phyloP scores from a whole-genome alignment of 2,888 invertebrate genomes.

The Oeneis ivallda region DNA sequence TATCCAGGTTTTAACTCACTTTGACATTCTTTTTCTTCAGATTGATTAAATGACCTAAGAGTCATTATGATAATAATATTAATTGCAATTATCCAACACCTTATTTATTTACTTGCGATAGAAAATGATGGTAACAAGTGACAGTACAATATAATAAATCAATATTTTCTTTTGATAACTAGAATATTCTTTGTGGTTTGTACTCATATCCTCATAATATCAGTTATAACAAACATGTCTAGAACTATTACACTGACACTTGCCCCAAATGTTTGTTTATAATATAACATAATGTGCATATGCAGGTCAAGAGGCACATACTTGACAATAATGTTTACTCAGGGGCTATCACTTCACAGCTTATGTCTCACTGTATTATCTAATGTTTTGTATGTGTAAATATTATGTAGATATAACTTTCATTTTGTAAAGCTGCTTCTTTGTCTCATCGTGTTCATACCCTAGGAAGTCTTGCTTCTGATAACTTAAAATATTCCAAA shows the following conservation, averaged over 20 bases:
- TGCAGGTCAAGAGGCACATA: slow-evolving; percentile 39
- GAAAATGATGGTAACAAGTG: background rate
- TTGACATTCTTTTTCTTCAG: background rate
- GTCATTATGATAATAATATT: background rate
- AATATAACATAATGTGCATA: slow-evolving; percentile 47
- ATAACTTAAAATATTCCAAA: background rate
- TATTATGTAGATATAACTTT: slow-evolving; percentile 7
- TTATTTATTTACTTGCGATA: background rate
- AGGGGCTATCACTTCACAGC: slow-evolving; percentile 29
- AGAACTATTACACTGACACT: slow-evolving; percentile 40
- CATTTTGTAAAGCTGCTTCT: slow-evolving; percentile 8
- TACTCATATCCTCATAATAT: slow-evolving; percentile 18
- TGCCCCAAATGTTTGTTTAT: slow-evolving; percentile 48
- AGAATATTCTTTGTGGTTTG: background rate
- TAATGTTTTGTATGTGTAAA: slow-evolving; percentile 20
- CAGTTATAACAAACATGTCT: slow-evolving; percentile 35
- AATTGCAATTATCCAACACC: background rate
- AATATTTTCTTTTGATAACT: background rate
- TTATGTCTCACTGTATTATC: slow-evolving; percentile 16
- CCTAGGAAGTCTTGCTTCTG: background rate
- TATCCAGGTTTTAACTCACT: background rate
- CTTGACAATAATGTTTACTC: slow-evolving; percentile 35
- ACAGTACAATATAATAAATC: background rate
- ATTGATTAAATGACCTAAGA: background rate
- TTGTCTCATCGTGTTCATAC: background rate